Evolutionary conservation across 2,113 vertebrate species (phyloP).

Genomic region (Malurus melanocephalus): DNA sequence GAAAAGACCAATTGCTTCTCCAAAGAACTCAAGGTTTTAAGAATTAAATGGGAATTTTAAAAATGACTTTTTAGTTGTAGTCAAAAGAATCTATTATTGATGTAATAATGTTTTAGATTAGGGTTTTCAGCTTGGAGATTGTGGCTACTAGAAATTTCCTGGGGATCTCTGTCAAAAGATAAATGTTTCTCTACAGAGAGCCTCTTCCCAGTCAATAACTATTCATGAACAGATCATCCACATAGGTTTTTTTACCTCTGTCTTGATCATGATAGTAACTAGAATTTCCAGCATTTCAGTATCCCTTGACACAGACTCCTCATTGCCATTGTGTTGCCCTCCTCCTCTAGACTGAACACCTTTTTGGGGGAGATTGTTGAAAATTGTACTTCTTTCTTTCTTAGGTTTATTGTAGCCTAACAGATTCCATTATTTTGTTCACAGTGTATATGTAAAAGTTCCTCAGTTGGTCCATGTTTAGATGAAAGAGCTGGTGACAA

Average conservation of each 20-base stretch:
- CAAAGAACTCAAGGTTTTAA: background rate
- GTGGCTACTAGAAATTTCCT: background rate
- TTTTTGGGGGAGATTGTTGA: background rate
- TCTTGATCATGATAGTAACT: background rate
- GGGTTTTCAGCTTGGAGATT: background rate
- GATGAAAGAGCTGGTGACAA: background rate
- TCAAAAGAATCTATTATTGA: background rate
- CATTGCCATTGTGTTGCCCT: background rate
- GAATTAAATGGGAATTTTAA: background rate
- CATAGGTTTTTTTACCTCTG: background rate
- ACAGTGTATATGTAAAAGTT: background rate
- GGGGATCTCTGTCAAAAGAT: background rate
- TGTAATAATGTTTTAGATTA: background rate
- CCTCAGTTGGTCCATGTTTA: background rate
- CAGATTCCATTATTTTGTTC: background rate
- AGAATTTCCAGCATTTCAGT: fast-evolving
- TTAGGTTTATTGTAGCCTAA: background rate
- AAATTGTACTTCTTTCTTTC: background rate
- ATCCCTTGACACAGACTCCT: background rate
- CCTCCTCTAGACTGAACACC: background rate
- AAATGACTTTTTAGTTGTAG: background rate
- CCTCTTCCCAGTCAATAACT: background rate
- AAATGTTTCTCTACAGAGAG: background rate
- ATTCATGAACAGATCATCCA: background rate
- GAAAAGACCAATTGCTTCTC: background rate